A percentile compares a stretch with the other conserved stretches of the same genome.
phyloP scores from a whole-genome alignment of 2,113 vertebrate genomes.

The Hippocampus barbouri region DNA sequence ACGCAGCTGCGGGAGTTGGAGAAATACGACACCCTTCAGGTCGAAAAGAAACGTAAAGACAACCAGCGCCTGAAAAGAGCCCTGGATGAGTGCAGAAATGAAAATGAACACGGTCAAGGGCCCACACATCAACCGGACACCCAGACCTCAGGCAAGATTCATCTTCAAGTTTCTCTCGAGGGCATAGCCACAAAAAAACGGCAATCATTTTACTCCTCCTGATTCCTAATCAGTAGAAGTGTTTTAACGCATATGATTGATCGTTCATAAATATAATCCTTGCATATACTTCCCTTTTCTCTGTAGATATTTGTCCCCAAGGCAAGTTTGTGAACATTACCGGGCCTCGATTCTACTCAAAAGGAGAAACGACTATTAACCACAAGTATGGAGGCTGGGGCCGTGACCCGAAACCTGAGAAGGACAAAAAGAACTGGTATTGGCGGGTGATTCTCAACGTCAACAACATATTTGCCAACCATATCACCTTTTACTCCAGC shows the following conservation, averaged over 20 bases:
- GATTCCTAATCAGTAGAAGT: background rate
- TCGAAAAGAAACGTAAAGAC: slow-evolving; percentile 47
- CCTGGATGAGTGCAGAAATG: slow-evolving; percentile 51
- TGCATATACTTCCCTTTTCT: background rate
- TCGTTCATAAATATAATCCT: background rate
- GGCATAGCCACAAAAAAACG: background rate
- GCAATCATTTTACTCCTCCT: background rate
- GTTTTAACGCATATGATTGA: background rate
- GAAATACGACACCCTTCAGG: slow-evolving; percentile 54
- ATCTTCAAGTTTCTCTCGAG: background rate
- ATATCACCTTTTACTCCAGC: slow-evolving; percentile 60
- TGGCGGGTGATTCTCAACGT: slow-evolving; percentile 66
- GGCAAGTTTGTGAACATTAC: slow-evolving; percentile 54
- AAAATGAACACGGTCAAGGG: background rate
- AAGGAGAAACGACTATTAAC: slow-evolving; percentile 61
- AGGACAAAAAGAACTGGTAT: slow-evolving; percentile 65
- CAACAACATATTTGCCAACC: slow-evolving; percentile 53
- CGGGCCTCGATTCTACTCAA: slow-evolving; percentile 45
- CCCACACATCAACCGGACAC: slow-evolving; percentile 24
- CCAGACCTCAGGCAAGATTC: background rate
- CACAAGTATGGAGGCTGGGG: slow-evolving; percentile 71
- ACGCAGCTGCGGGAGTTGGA: slow-evolving; percentile 56
- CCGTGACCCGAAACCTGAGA: slow-evolving; percentile 64
- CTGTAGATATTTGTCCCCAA: slow-evolving; percentile 57
- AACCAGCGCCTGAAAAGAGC: slow-evolving; percentile 60